These are phyloP conservation scores for Hemistola chrysoprasaria DNA, from an alignment of 2,888 invertebrate species.

Conservation along the genomic window DNA sequence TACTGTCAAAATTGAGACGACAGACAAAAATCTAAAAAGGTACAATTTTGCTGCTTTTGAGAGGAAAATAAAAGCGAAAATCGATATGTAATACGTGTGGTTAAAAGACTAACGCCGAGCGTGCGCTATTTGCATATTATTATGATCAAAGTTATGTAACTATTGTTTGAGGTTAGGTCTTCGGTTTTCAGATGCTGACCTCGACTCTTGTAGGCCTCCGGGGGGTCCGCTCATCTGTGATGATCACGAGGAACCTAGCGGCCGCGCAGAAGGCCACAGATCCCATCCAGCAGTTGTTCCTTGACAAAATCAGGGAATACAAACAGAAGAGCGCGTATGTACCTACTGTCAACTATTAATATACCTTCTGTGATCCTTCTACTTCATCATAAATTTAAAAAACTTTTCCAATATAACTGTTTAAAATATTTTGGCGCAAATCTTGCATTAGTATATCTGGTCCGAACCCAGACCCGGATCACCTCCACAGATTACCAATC, in stretches of 20 bases:
- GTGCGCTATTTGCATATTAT: conserved; percentile 11
- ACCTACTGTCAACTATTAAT: no score
- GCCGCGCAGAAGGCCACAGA: conserved; percentile 89
- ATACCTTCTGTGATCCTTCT: no score
- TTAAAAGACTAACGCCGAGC: neutral
- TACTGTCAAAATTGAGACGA: conserved; percentile 42
- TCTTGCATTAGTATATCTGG: no score
- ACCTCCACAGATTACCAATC: no score
- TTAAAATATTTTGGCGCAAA: no score
- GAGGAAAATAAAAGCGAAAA: conserved; percentile 4
- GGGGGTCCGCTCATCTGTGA: conserved; percentile 70
- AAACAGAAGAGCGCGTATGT: conserved; percentile 92
- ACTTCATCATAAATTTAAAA: no score
- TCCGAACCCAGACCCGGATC: no score
- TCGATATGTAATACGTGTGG: neutral
- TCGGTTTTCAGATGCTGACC: conserved; percentile 80
- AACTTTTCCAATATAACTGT: no score
- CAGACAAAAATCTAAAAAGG: conserved; percentile 44
- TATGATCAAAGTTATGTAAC: conserved; percentile 54
- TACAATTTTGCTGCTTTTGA: conserved; percentile 27
- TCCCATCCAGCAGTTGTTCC: conserved; percentile 96
- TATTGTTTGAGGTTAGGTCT: conserved; percentile 58
- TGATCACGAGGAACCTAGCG: conserved; percentile 87
- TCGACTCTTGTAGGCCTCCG: conserved; percentile 77
- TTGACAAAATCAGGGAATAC: conserved; percentile 96